Conservation (phyloP, 2,888 invertebrate species). For the Eupeodes latifasciatus region DNA sequence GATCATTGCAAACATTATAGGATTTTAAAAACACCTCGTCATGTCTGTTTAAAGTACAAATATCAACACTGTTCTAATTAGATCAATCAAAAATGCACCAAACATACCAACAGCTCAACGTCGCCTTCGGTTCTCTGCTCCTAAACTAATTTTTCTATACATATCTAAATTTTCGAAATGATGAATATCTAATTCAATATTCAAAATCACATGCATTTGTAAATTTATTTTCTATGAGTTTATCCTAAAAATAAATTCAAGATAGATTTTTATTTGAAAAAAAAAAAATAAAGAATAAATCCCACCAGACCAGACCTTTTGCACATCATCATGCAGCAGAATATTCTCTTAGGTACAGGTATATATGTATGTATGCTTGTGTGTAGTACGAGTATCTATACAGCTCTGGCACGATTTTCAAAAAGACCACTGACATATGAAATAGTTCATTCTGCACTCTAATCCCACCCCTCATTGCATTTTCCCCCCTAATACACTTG, state of each 20-base stretch:
- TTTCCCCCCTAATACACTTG: neutral
- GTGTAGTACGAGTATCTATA: neutral
- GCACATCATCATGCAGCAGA: conserved; percentile 19
- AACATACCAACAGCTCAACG: conserved; percentile 3
- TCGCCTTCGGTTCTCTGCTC: neutral
- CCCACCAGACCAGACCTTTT: conserved; percentile 54
- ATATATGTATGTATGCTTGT: too few species aligned
- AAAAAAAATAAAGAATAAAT: neutral
- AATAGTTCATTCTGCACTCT: conserved; percentile 50
- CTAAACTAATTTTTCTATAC: conserved; percentile 16
- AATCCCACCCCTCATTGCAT: neutral
- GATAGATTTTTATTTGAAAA: conserved; percentile 42
- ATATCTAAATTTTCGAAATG: conserved; percentile 26
- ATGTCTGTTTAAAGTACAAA: conserved; percentile 23
- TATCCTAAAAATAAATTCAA: conserved; percentile 67
- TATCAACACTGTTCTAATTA: conserved; percentile 67
- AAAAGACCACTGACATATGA: conserved; percentile 71
- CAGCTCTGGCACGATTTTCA: conserved; percentile 62
- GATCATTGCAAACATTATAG: conserved; percentile 2
- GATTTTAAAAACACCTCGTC: conserved; percentile 9
- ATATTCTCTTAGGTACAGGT: neutral
- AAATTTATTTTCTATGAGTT: conserved; percentile 72
- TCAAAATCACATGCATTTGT: conserved; percentile 72
- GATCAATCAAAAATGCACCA: conserved; percentile 60
- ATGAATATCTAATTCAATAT: conserved; percentile 72